These are phyloP conservation scores for Hydropsyche betteni DNA, from an alignment of 2,888 invertebrate species.

Conservation along the genomic window DNA sequence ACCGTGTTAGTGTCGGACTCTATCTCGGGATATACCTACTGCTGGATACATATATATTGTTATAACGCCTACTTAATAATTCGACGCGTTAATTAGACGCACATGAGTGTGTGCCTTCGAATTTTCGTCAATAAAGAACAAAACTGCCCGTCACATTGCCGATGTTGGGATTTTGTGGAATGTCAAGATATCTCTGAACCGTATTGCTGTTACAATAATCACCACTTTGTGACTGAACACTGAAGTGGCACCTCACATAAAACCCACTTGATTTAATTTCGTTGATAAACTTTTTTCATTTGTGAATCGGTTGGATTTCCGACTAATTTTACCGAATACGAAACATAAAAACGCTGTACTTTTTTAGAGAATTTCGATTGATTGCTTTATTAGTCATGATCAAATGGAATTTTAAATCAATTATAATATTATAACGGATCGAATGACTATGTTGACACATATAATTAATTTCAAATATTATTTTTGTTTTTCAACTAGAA, in stretches of 20 bases:
- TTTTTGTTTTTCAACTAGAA: constrained; percentile 7
- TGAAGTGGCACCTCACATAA: constrained; percentile 24
- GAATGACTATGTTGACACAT: too few species aligned
- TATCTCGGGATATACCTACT: constrained; percentile 19
- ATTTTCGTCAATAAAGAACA: constrained; percentile 2
- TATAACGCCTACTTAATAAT: constrained; percentile 33
- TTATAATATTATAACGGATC: too few species aligned
- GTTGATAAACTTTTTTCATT: too few species aligned
- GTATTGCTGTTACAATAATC: constrained; percentile 46
- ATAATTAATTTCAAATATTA: too few species aligned
- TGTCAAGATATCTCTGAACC: constrained; percentile 41
- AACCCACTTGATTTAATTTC: neutral
- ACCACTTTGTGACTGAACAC: constrained; percentile 42
- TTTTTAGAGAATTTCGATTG: too few species aligned
- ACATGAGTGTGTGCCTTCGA: neutral
- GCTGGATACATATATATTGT: constrained; percentile 36
- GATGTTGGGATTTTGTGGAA: constrained; percentile 33
- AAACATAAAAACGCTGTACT: too few species aligned
- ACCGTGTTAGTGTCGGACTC: constrained; percentile 31
- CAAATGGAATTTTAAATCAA: too few species aligned
- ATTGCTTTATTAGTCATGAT: too few species aligned
- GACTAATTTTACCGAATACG: too few species aligned
- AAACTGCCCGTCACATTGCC: neutral
- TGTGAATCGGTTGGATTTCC: too few species aligned
- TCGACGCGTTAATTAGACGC: neutral